Percentiles rank a stretch among this genome's conserved stretches.
Evolutionary conservation across 2,888 invertebrate species (phyloP).

Genomic region (Panopea generosa): DNA sequence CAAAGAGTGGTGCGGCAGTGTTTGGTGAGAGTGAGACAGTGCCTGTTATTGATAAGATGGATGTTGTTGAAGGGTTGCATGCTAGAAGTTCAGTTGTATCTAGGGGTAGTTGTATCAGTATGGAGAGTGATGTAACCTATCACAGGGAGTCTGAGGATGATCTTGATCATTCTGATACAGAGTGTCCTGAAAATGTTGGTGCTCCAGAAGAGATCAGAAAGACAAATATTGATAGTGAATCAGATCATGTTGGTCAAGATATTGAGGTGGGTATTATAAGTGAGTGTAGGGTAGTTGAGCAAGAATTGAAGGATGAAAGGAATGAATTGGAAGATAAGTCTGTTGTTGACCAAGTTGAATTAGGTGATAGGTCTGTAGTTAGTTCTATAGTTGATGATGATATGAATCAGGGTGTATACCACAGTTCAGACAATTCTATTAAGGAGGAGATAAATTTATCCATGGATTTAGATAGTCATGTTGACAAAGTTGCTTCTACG

Average conservation of each 20-base stretch:
- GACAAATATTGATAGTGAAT: neutral
- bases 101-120: slow-evolving; percentile 46
- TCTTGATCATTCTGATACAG: slow-evolving; percentile 13
- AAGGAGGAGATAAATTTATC: neutral
- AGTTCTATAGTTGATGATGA: slow-evolving; percentile 1
- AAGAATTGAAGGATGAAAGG: neutral
- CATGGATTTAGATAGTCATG: too few species aligned
- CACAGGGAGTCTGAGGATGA: slow-evolving; percentile 59
- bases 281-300: slow-evolving; percentile 6
- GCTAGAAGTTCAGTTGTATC: neutral
- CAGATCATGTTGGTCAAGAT: slow-evolving; percentile 5
- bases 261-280: slow-evolving; percentile 7
- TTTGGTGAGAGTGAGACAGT: neutral
- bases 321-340: too few species aligned
- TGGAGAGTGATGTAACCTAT: slow-evolving; percentile 57
- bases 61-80: neutral
- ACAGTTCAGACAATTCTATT: neutral
- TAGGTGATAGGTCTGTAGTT: too few species aligned
- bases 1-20: neutral
- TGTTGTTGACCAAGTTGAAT: too few species aligned
- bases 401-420: neutral
- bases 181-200: too few species aligned
- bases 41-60: neutral
- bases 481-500: too few species aligned
- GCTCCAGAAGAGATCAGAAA: neutral